Percentiles rank a stretch among this genome's conserved stretches.
These are phyloP conservation scores for Monodelphis domestica DNA, from an alignment of 2,797 vertebrate genomes.

Conservation along the genomic window DNA sequence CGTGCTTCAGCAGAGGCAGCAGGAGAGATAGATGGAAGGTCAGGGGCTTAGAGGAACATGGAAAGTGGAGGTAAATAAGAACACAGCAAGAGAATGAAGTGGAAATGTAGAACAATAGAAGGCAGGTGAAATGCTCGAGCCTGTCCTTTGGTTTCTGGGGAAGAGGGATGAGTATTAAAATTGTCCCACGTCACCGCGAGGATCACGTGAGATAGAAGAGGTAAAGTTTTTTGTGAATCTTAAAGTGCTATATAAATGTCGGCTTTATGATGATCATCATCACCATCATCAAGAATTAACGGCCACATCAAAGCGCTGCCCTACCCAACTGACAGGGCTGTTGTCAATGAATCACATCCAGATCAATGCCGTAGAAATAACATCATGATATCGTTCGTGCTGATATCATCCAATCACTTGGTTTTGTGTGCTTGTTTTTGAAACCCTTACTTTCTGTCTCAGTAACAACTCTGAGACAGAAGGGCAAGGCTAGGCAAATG, in stretches of 20 bases:
- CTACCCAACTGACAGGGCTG: neutral
- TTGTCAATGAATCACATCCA: neutral
- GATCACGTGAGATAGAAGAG: neutral
- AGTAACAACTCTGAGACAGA: too few relatives aligned
- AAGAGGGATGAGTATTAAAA: neutral
- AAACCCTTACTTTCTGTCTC: too few relatives aligned
- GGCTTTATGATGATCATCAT: too few relatives aligned
- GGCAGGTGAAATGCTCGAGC: slow-evolving; percentile 32
- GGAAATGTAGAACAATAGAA: slow-evolving; percentile 38
- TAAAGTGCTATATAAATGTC: neutral
- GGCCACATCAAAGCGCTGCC: neutral
- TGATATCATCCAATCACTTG: neutral
- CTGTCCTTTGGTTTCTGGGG: neutral
- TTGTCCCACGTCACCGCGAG: too few relatives aligned
- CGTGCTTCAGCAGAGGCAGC: neutral
- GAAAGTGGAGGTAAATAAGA: neutral
- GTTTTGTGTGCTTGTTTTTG: too few relatives aligned
- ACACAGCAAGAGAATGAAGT: neutral
- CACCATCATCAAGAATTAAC: too few relatives aligned
- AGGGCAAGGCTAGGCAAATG: too few relatives aligned
- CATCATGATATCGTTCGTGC: neutral
- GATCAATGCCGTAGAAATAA: neutral
- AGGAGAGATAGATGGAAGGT: slow-evolving; percentile 43
- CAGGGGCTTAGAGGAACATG: neutral
- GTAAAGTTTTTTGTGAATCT: neutral